These are phyloP conservation scores for Hydrozoanthus gracilis DNA, from an alignment of 92 coral and sea anemone species.

Conservation along the genomic window DNA sequence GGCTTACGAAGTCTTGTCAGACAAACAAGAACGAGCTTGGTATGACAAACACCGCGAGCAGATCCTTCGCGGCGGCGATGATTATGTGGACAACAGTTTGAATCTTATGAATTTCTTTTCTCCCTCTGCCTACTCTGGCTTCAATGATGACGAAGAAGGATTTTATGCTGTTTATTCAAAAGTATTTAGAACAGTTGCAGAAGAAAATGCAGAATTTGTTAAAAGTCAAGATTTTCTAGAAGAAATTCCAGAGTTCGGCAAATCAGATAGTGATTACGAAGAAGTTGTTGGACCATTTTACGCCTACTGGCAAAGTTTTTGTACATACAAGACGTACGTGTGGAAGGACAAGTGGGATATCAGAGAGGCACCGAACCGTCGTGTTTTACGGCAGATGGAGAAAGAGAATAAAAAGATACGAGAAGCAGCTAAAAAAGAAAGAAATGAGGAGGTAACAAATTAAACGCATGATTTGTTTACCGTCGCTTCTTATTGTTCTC, in stretches of 20 bases:
- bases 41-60: constrained; percentile 97
- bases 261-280: constrained; percentile 82
- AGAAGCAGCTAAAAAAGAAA: constrained; percentile 86
- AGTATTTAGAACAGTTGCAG: constrained; percentile 82
- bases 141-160: constrained; percentile 85
- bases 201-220: constrained; percentile 93
- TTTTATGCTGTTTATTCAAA: constrained; percentile 85
- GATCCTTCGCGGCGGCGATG: constrained; percentile 94
- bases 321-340: constrained; percentile 83
- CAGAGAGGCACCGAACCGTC: constrained; percentile 91
- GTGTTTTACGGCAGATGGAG: constrained; percentile 87
- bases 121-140: constrained; percentile 88
- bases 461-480: too few relatives aligned
- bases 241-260: constrained; percentile 91
- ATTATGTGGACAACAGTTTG: constrained; percentile 88
- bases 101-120: constrained; percentile 93
- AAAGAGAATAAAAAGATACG: constrained; percentile 95
- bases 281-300: constrained; percentile 83
- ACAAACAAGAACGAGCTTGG: constrained; percentile 95
- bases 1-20: constrained; percentile 92
- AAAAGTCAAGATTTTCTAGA: constrained; percentile 61
- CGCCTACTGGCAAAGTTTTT: constrained; percentile 96
- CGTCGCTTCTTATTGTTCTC: too few relatives aligned
- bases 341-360: constrained; percentile 95
- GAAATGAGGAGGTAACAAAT: constrained; percentile 80